phyloP scores from a whole-genome alignment of 2,113 vertebrate genomes.

The Poicephalus meyeri region DNA sequence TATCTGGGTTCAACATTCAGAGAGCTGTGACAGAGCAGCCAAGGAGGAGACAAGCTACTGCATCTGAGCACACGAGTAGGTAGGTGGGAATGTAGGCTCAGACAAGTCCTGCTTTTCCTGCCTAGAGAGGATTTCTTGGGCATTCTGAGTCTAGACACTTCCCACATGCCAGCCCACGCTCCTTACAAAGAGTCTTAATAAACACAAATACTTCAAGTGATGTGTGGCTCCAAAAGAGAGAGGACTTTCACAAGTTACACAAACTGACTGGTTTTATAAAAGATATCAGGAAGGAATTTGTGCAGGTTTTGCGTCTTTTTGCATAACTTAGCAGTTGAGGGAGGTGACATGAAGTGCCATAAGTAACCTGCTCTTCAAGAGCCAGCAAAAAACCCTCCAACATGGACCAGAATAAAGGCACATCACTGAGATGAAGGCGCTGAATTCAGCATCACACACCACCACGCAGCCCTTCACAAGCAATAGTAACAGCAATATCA shows the following conservation, averaged over 20 bases:
- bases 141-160: slow-evolving; percentile 11
- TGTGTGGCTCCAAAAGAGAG: background rate
- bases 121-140: background rate
- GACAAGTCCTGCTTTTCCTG: background rate
- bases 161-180: background rate
- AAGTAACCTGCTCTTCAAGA: background rate
- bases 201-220: slow-evolving; percentile 7
- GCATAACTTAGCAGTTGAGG: background rate
- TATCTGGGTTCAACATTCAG: background rate
- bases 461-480: background rate
- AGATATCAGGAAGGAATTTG: background rate
- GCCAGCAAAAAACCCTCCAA: background rate
- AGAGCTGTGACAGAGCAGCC: background rate
- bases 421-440: rapidly evolving
- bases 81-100: background rate
- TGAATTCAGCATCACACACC: background rate
- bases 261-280: background rate
- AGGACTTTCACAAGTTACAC: background rate
- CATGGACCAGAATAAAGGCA: background rate
- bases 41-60: background rate
- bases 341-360: background rate
- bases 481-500: background rate
- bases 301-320: background rate
- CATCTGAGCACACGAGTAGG: background rate
- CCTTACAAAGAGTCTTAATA: background rate